Base-by-base conservation (phyloP, 2,797 vertebrate species). In the Iguana delicatissima region DNA sequence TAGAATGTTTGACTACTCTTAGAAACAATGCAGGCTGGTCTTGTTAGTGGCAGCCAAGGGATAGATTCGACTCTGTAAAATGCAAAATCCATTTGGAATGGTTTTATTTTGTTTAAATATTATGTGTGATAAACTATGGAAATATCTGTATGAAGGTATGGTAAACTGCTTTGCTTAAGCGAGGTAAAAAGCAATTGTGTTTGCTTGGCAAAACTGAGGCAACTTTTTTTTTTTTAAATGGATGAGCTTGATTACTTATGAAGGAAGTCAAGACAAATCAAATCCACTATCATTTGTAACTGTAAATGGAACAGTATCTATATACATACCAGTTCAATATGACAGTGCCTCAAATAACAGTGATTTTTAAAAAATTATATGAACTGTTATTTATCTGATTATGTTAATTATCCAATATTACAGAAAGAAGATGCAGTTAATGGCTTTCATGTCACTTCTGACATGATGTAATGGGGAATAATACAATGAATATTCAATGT, bases 251-350 rank as follows among this genome's bases (percentile, higher is more conserved):
- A 89, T 72, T 84, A 24, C n/a, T 72, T 88, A 85, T 32, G 89
- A 69, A 52, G 62, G 38, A 85, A 83, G 62, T 76, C 69, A 89
- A 62, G 57, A 84, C 62, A 50, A 83, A 89, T n/a, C 52, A 74
- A 85, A 42, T 85, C 22, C 46, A 32, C 29, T 89, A 80, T 22
- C 64, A 32, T 55, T 79, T 85, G 42, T 79, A 26, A 52, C 29
- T 89, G 16, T 62, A 38, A 67, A 29, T 24, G 13, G 22, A 35
- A 55, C 2, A 35, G 20, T 6, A n/a, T 86, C 55, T 64, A 42
- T 46, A 16, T n/a, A 26, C 4, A 62, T 59, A 35, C 20, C 64
- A 32, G 55, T 76, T 42, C 42, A 89, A 7, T 77, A 52, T 50
- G 38, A 35, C 14, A 59, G 55, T 84, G 22, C 38, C 24, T 67